Evolutionary conservation across 2,888 invertebrate species (phyloP).

Genomic region (Caenorhabditis becei): DNA sequence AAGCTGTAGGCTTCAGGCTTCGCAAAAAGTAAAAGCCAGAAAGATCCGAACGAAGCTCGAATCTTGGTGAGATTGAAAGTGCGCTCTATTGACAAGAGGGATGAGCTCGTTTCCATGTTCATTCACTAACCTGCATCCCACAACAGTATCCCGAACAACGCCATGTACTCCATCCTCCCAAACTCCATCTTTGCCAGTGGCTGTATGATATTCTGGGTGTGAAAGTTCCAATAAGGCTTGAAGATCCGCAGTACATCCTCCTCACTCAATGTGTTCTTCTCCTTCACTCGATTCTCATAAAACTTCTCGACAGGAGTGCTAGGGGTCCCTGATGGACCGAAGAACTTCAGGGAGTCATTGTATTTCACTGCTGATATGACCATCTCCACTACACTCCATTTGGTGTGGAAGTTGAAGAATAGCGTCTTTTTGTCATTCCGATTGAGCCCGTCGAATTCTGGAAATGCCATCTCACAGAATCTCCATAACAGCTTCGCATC

Average conservation of each 20-base stretch:
- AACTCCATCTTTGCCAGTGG: constrained; percentile 21
- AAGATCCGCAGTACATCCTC: constrained; percentile 42
- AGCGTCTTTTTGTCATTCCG: constrained; percentile 32
- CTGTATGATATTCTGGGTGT: constrained; percentile 28
- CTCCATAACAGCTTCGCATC: constrained; percentile 48
- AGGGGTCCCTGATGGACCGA: constrained; percentile 33
- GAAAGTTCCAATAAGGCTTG: constrained; percentile 44
- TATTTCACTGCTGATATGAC: constrained; percentile 20
- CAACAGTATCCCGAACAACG: constrained; percentile 35
- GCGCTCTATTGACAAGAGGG: too few relatives aligned
- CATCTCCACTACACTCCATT: constrained; percentile 47
- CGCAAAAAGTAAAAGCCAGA: too few relatives aligned
- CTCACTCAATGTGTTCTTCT: constrained; percentile 26
- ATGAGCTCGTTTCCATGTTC: too few relatives aligned
- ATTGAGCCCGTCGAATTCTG: constrained; percentile 26
- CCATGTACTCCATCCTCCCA: constrained; percentile 34
- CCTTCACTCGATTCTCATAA: constrained; percentile 16
- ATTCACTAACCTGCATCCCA: constrained; percentile 53
- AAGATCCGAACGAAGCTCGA: too few relatives aligned
- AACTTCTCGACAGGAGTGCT: constrained; percentile 29
- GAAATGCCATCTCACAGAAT: constrained; percentile 43
- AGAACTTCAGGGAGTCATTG: constrained; percentile 34
- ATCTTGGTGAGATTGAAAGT: too few relatives aligned
- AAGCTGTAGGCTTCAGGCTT: too few relatives aligned
- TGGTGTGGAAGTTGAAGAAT: constrained; percentile 46